Evolutionary conservation across 1,140 invertebrate species (phyloP), one percentile per base, ranked within the genome.

Genomic region (Capitella teleta): DNA sequence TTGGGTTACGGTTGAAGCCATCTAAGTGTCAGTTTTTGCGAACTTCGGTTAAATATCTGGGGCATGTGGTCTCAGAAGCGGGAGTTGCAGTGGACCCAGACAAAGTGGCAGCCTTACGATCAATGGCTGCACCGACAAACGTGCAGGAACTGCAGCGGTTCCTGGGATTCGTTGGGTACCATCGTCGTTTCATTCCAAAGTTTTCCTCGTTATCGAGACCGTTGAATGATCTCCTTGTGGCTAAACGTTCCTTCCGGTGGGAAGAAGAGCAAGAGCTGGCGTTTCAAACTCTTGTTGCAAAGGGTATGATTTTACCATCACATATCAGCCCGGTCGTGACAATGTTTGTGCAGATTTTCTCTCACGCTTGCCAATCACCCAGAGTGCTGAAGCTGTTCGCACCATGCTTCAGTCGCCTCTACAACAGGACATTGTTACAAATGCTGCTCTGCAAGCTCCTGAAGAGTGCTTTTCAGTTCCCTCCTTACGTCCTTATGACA

Each of bases 41-140:
- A n/a, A n/a, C n/a, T n/a, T n/a, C n/a, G n/a, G n/a, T n/a, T 6
- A 37, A n/a, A 3, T 75, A 68, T 54, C 50, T 75, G 24, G 73
- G 72, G 1, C 63, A 64, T 51, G 16, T 38, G 10, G 46, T 58
- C 23, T 51, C 37, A 1, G 26, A 21, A 2, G 45, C 49, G 36
- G 56, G 48, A 18, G 24, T 58, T 5, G 25, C 19, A 30, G 45
- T 47, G n/a, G 56, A 53, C 37, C 46, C 50, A 40, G 10, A 19
- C 10, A 57, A 57, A 41, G 18, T 6, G 3, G 44, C 26, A 14
- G 3, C 10, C 14, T 10, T 46, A 4, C 26, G 2, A 5, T 19
- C 24, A 28, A 28, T 24, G 21, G 24, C 4, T 46, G 3, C 16
- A 2, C 44, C 44, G 18, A 25, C 2, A 16, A 46, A 12, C 6